phyloP scores from a whole-genome alignment of 2,113 vertebrate species.

The Chloropsis cyanopogon region DNA sequence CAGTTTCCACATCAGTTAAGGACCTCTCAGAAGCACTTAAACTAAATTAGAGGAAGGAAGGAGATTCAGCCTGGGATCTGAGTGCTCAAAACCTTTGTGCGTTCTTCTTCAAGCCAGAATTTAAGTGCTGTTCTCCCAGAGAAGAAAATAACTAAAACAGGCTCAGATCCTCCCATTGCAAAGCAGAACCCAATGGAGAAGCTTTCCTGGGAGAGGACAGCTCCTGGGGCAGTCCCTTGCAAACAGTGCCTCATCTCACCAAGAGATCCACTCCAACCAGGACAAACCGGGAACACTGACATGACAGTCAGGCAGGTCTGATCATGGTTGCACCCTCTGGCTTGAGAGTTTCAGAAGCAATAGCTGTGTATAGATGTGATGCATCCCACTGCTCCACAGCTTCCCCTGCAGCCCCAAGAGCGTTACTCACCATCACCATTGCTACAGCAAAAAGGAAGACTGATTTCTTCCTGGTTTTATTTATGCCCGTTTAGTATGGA shows the following conservation, averaged over 20 bases:
- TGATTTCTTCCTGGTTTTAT: not conserved
- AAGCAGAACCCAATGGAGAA: not conserved
- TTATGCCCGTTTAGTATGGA: not conserved
- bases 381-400: not conserved
- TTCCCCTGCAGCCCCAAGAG: fast-evolving
- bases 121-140: not conserved
- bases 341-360: not conserved
- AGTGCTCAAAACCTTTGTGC: not conserved
- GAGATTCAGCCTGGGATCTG: not conserved
- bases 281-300: not conserved
- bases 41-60: not conserved
- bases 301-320: not conserved
- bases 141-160: not conserved
- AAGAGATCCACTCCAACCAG: not conserved
- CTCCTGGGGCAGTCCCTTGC: not conserved
- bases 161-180: not conserved
- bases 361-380: fast-evolving
- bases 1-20: not conserved
- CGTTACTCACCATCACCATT: not conserved
- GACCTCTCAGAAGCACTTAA: not conserved
- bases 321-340: not conserved
- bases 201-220: not conserved
- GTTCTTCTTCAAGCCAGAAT: not conserved
- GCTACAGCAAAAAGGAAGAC: not conserved
- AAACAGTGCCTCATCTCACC: not conserved